Conservation (phyloP, 2,888 invertebrate species). For the Hirtodrosophila cameraria region DNA sequence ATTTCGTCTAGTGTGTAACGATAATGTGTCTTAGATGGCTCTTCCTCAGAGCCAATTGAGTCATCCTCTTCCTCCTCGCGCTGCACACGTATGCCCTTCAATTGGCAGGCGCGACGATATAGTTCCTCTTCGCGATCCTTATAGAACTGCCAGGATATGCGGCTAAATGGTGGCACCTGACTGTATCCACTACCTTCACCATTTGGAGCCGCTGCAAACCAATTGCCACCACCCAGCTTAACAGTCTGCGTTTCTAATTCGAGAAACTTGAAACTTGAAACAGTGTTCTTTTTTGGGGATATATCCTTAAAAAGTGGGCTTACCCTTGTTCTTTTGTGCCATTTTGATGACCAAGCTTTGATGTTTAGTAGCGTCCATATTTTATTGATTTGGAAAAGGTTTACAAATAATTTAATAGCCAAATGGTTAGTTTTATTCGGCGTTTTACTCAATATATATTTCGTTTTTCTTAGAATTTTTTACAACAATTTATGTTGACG, state of each 20-base stretch:
- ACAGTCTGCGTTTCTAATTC: slow-evolving; percentile 64
- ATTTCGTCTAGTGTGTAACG: slow-evolving; percentile 73
- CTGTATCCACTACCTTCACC: slow-evolving; percentile 20
- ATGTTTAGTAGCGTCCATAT: slow-evolving; percentile 53
- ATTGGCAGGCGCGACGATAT: slow-evolving; percentile 64
- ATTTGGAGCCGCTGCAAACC: slow-evolving; percentile 38
- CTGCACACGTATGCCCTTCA: slow-evolving; percentile 63
- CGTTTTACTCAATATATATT: slow-evolving; percentile 38
- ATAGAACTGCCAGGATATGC: slow-evolving; percentile 60
- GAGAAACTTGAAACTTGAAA: neutral
- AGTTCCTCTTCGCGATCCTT: slow-evolving; percentile 71
- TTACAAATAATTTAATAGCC: slow-evolving; percentile 66
- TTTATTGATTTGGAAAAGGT: slow-evolving; percentile 30
- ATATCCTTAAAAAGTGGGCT: neutral
- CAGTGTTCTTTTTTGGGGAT: too few relatives aligned
- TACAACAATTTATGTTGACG: slow-evolving; percentile 74
- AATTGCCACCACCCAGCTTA: slow-evolving; percentile 46
- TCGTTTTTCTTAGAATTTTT: slow-evolving; percentile 69
- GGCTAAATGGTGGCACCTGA: slow-evolving; percentile 35
- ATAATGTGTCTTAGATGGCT: slow-evolving; percentile 47
- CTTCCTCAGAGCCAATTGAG: slow-evolving; percentile 57
- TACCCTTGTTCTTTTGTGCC: slow-evolving; percentile 72
- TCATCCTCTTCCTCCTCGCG: slow-evolving; percentile 56
- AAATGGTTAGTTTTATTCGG: slow-evolving; percentile 46
- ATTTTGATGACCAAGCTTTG: slow-evolving; percentile 66